phyloP scores from a whole-genome alignment of 1,140 invertebrate species.

The Globodera rostochiensis region DNA sequence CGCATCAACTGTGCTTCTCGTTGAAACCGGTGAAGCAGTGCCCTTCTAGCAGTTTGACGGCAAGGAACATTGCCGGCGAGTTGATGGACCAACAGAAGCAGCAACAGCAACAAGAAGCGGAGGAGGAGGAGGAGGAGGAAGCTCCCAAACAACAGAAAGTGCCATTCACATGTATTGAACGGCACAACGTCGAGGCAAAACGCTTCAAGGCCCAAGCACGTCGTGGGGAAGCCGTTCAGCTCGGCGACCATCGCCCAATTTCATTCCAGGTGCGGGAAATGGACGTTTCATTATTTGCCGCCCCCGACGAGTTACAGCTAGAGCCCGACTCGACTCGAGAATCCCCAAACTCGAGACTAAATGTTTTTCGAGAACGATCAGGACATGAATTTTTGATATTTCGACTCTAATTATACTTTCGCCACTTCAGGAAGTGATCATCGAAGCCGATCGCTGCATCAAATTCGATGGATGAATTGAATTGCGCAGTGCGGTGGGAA shows the following conservation, averaged over 20 bases:
- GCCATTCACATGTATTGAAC: slow-evolving; percentile 4
- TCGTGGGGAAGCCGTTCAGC: background rate
- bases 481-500: too few species aligned
- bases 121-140: background rate
- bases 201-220: background rate
- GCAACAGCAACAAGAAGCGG: background rate
- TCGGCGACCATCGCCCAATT: background rate
- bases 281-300: background rate
- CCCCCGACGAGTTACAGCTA: too few species aligned
- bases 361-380: too few species aligned
- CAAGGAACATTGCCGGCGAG: background rate
- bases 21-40: slow-evolving; percentile 42
- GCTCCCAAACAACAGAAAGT: background rate
- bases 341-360: too few species aligned
- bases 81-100: background rate
- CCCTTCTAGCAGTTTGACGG: slow-evolving; percentile 19
- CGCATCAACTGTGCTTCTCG: slow-evolving; percentile 53
- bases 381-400: too few species aligned
- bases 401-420: background rate
- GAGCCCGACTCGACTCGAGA: too few species aligned
- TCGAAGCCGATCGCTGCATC: background rate
- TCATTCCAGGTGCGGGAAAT: background rate
- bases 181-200: background rate
- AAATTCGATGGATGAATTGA: background rate
- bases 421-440: background rate